Conservation (phyloP, 2,113 vertebrate genomes). For the Camelus dromedarius region DNA sequence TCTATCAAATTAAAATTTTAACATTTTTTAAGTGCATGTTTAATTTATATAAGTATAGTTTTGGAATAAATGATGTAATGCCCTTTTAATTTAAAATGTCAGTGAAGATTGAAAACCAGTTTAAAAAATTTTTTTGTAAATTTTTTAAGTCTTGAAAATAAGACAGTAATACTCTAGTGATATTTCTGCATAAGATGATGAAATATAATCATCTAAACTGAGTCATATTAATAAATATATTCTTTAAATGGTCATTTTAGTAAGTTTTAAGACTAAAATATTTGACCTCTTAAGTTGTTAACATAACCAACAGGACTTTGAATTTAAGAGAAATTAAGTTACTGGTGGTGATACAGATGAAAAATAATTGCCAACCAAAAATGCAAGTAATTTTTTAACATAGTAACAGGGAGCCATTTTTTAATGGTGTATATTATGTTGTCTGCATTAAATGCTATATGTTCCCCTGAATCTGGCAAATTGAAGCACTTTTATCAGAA, state of each 20-base stretch:
- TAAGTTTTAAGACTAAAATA: slow-evolving; percentile 49
- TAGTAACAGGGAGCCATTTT: neutral
- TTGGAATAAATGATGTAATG: neutral
- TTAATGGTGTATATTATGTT: neutral
- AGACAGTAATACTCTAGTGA: neutral
- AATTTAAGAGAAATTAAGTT: slow-evolving; percentile 38
- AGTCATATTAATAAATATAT: neutral
- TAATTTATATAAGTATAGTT: neutral
- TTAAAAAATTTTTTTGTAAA: neutral
- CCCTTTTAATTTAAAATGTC: neutral
- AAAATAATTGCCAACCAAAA: neutral
- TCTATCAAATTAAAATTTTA: slow-evolving; percentile 18
- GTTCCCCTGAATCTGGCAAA: neutral
- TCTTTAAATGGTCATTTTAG: neutral
- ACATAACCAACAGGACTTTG: neutral
- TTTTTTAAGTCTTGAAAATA: slow-evolving; percentile 24
- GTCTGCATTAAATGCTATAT: neutral
- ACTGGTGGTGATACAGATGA: neutral
- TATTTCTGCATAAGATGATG: slow-evolving; percentile 21
- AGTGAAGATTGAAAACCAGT: neutral
- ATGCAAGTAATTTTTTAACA: neutral
- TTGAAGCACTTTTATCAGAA: neutral
- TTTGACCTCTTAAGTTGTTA: neutral
- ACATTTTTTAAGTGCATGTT: neutral
- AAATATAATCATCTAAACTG: neutral